Base-by-base conservation (phyloP, 2,113 vertebrate species). In the Rhinolophus sinicus region DNA sequence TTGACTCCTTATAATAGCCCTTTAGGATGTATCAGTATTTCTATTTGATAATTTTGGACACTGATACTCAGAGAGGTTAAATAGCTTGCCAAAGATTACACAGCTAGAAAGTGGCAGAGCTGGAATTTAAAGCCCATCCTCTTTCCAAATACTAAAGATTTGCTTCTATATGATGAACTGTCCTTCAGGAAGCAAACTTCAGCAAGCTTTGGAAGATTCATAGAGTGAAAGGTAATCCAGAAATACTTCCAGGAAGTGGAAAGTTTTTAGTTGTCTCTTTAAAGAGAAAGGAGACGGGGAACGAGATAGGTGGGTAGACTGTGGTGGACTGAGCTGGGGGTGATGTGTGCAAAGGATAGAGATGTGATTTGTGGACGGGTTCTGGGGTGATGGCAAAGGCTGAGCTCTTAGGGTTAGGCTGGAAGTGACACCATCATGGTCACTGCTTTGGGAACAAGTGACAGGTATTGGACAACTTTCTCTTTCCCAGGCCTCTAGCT, bases 21-120 rank as follows among this genome's bases (percentile, higher is more conserved):
- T 91, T 93, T 38, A 38, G 19, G 60, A 38, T 54, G 26, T 56
- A 24, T 64, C 18, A 33, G 3, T 47, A 85, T 76, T 94, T 86
- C 52, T 33, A n/a, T 70, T 90, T 87, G 38, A 40, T 69, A 76
- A 70, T 83, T 93, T 80, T 28, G 26, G 58, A 65, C 33, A 26
- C 22, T 72, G 58, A 62, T 64, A 35, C 62, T 94, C 54, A 94
- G 88, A 92, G 50, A 83, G 11, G 26, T 60, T 72, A 82, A 93
- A 85, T 38, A 56, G 78, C 35, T 90, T 90, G 40, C 9, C 50
- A 52, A 69, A 78, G 75, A 56, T 75, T n/a, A 35, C 50, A 75
- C 64, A 77, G 76, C 26, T 28, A 38, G 50, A 60, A 40, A 58
- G 28, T 44, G 38, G 52, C 8, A n/a, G 85, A 82, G n/a, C 18